Evolutionary conservation across 2,797 vertebrate species (phyloP).

Genomic region (Falco rusticolus): DNA sequence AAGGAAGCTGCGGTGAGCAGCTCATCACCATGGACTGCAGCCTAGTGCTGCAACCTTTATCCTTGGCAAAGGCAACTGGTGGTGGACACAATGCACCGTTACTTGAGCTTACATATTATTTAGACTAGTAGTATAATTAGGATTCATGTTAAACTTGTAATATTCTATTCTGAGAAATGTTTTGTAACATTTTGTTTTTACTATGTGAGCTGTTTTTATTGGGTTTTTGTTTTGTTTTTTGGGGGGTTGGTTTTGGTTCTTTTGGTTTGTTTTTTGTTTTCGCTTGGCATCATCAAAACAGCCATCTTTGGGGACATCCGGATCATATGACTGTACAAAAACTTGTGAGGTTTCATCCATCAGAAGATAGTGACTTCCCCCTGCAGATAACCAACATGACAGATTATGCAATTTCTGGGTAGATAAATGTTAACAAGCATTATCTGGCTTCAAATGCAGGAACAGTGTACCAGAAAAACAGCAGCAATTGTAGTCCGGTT

Average conservation of each 20-base stretch:
- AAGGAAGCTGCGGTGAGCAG: neutral
- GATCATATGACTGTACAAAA: constrained; percentile 71
- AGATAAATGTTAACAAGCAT: neutral
- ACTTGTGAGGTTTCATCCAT: constrained; percentile 78
- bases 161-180: neutral
- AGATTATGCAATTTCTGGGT: constrained; percentile 17
- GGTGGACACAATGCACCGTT: accelerated
- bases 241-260: neutral
- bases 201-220: neutral
- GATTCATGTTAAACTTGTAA: neutral
- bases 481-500: neutral
- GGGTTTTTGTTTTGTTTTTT: neutral
- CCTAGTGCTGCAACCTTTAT: neutral
- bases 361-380: constrained; percentile 78
- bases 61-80: neutral
- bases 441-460: neutral
- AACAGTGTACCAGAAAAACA: neutral
- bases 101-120: neutral
- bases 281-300: constrained; percentile 70
- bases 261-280: neutral
- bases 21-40: accelerated
- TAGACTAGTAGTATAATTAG: neutral
- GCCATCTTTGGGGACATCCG: constrained; percentile 74
- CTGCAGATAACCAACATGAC: constrained; percentile 37
- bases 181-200: neutral